phyloP scores from a whole-genome alignment of 2,888 invertebrate genomes.

The Folsomia manolachei region DNA sequence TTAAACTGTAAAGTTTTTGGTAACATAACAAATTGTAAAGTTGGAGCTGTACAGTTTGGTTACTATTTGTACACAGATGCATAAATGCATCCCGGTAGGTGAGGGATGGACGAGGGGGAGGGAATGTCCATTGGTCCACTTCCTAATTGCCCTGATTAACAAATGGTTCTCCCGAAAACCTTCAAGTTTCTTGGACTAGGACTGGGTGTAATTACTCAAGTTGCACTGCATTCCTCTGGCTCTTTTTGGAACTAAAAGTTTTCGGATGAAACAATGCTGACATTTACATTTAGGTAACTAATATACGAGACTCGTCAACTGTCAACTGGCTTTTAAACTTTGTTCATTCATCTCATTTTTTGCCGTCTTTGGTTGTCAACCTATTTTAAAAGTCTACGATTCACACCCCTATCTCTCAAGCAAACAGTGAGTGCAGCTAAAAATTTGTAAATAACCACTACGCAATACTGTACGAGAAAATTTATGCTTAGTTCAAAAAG shows the following conservation, averaged over 20 bases:
- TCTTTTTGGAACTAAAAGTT: no score
- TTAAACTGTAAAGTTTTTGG: not conserved
- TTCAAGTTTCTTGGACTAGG: not conserved
- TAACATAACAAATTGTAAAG: no score
- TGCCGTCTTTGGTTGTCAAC: not conserved
- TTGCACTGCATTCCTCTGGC: not conserved
- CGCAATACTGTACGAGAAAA: no score
- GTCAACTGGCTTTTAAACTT: not conserved
- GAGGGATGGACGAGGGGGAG: not conserved
- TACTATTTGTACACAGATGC: not conserved
- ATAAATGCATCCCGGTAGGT: not conserved
- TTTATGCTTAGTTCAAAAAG: no score
- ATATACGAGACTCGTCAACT: not conserved
- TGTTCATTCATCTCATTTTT: constrained; percentile 3
- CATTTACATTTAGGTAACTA: constrained; percentile 4
- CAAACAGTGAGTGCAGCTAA: not conserved
- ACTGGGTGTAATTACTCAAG: constrained; percentile 7
- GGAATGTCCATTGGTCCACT: not conserved
- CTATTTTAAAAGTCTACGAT: not conserved
- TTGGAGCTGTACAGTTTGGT: no score
- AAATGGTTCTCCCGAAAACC: not conserved
- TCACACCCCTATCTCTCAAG: not conserved
- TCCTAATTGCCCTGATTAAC: not conserved
- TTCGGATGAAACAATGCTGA: not conserved
- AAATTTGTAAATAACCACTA: not conserved